phyloP scores from a whole-genome alignment of 1,140 invertebrate species.

The Drosophila ananassae region DNA sequence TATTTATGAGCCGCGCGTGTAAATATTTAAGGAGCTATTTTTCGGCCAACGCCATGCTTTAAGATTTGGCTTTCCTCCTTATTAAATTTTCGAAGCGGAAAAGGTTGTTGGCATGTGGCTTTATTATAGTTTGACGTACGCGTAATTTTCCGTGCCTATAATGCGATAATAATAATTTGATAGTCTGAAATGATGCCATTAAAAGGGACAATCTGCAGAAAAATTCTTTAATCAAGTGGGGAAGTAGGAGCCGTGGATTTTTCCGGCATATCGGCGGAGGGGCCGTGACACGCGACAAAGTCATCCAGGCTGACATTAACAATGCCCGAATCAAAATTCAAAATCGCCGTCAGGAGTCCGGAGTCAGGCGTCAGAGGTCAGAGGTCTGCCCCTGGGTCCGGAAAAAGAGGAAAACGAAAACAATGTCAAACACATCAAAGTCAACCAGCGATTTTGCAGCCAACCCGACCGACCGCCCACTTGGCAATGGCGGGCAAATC shows the following conservation, averaged over 20 bases:
- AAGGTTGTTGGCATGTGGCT: constrained; percentile 13
- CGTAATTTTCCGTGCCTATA: constrained; percentile 52
- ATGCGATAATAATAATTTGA: constrained; percentile 62
- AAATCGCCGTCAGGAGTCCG: not conserved
- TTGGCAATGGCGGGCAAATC: constrained; percentile 67
- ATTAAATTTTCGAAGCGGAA: not conserved
- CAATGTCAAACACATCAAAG: constrained; percentile 80
- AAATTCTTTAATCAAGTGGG: constrained; percentile 50
- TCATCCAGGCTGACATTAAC: constrained; percentile 6
- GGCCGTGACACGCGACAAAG: not conserved
- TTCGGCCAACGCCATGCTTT: constrained; percentile 11
- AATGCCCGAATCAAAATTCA: constrained; percentile 9
- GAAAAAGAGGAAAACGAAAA: constrained; percentile 64
- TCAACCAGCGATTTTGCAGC: constrained; percentile 57
- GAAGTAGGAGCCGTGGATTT: constrained; percentile 3
- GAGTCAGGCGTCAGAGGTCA: not conserved
- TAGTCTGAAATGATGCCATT: constrained; percentile 49
- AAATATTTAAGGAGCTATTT: constrained; percentile 33
- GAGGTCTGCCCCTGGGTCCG: not conserved
- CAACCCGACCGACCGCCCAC: constrained; percentile 6
- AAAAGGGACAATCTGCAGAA: constrained; percentile 49
- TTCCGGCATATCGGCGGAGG: too few relatives aligned
- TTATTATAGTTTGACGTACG: constrained; percentile 49
- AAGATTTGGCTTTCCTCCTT: not conserved
- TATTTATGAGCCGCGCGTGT: constrained; percentile 60